Percentiles rank a stretch among this genome's conserved stretches.
These are phyloP conservation scores for Tinamus major DNA, from an alignment of 2,797 vertebrate genomes.

Conservation along the genomic window DNA sequence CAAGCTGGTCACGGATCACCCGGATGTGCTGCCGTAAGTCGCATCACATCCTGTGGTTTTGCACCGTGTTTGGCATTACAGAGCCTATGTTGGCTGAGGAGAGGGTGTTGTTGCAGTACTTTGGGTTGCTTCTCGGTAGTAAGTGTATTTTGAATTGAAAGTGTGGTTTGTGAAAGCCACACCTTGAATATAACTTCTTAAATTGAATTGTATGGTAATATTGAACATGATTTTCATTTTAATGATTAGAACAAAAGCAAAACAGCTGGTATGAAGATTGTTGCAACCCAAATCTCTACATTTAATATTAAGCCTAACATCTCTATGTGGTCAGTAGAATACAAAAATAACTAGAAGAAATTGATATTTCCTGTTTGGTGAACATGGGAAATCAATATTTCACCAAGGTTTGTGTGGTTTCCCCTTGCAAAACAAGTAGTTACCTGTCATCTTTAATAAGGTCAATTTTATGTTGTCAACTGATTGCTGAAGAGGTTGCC, in stretches of 20 bases:
- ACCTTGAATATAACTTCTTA: neutral
- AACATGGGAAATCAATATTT: neutral
- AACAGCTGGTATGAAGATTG: neutral
- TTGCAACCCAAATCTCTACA: neutral
- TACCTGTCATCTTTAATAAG: neutral
- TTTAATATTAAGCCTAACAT: neutral
- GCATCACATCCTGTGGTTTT: neutral
- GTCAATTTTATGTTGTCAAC: neutral
- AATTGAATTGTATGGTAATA: neutral
- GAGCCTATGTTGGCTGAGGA: rapidly evolving
- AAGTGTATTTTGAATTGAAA: neutral
- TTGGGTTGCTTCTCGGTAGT: neutral
- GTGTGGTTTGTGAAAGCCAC: neutral
- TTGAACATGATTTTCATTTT: neutral
- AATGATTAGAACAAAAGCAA: neutral
- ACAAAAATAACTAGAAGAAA: rapidly evolving
- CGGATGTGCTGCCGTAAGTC: conserved; percentile 93
- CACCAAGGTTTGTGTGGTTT: neutral
- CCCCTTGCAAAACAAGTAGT: neutral
- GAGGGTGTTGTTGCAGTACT: neutral
- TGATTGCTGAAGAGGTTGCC: neutral
- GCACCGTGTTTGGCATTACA: neutral
- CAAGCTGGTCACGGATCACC: conserved; percentile 88
- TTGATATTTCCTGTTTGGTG: neutral
- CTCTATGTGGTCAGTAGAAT: neutral